Base-by-base conservation (phyloP, 2,888 invertebrate genomes). In the Taenaris catops region DNA sequence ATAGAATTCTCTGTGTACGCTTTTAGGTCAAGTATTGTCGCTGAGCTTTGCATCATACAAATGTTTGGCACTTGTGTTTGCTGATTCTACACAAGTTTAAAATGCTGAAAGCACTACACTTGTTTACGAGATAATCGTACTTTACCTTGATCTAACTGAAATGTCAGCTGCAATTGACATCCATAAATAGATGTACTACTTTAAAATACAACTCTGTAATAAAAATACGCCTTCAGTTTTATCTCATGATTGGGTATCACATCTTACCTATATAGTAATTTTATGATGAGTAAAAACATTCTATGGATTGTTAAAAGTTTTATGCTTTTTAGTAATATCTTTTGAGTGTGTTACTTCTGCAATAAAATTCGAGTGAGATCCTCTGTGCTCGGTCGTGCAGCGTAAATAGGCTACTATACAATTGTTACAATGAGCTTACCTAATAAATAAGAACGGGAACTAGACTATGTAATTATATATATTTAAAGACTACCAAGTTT, bases 1-100 rank as follows among this genome's bases (percentile, higher is more conserved):
- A 49, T 49, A 47, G 44, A 49, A 44, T 42, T 45, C 41, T 41
- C 47, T 39, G 44, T 48, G 41, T 44, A 46, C 38, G 47, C 47
- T 51, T 51, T 46, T 49, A 41, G 51, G 51, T 51, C 51, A 49
- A 51, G 51, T 46, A 44, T 42, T 44, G 47, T 49, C 47, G 45
- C 39, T 38, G 44, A 42, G 51, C 41, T 46, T 39, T 51, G 46
- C 51, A 43, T 41, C 46, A 43, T 44, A 46, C 47, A 51, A 51
- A 47, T 49, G 51, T 47, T 49, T 47, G 43, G 36, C 44, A 44
- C 41, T 46, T 38, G 38, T 41, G 34, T 36, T 44, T 34, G 46
- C 46, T 46, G 34, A 44, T 44, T 44, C 40, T 38, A 38, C 25
- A 40, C 34, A 28, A 44, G 27, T 34, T 38, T 44, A 38, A 37